phyloP scores from a whole-genome alignment of 2,113 vertebrate species.

The Bubo blakistoni region DNA sequence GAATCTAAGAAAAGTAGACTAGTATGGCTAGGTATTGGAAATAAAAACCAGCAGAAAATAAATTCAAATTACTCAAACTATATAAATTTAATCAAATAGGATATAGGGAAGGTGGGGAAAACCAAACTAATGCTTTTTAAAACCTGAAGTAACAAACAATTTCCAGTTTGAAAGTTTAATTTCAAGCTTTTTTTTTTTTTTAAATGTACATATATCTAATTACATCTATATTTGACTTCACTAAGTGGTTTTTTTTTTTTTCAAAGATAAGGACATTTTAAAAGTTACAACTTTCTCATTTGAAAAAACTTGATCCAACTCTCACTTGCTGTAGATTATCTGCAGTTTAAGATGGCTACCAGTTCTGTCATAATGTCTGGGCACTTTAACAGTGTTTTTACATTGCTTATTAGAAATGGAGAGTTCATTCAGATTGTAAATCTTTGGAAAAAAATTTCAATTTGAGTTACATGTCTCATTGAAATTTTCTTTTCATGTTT shows the following conservation, averaged over 20 bases:
- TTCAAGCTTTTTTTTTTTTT: background rate
- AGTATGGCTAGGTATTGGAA: background rate
- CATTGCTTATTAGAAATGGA: background rate
- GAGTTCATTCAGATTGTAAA: background rate
- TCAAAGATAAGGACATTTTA: background rate
- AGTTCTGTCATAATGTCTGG: background rate
- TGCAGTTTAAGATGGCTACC: background rate
- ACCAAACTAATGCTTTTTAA: background rate
- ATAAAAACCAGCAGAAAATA: background rate
- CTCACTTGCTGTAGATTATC: background rate
- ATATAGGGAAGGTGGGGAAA: background rate
- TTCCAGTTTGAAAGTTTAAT: background rate
- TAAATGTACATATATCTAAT: too few species aligned
- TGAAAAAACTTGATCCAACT: background rate
- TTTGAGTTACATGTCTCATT: background rate
- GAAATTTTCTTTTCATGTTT: background rate
- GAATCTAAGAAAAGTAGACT: background rate
- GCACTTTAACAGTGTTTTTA: background rate
- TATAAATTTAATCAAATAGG: background rate
- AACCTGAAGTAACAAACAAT: background rate
- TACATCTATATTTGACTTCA: background rate
- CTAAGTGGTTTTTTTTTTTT: background rate
- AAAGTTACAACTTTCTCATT: background rate
- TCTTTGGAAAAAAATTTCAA: background rate
- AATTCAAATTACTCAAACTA: background rate